phyloP scores from a whole-genome alignment of 2,113 vertebrate species.

The Xenotilapia leptura region DNA sequence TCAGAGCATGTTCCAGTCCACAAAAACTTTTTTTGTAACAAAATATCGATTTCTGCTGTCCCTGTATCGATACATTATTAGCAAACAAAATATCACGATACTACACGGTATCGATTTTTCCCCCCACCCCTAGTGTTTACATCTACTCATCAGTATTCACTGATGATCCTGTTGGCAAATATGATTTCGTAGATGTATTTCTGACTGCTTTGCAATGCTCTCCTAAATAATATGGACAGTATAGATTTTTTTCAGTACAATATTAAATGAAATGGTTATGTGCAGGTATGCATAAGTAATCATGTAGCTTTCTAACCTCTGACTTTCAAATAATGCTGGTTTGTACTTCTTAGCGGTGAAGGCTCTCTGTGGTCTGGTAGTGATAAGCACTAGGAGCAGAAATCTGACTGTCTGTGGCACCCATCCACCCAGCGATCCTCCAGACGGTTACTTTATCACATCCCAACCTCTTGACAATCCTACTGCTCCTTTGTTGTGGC shows the following conservation, averaged over 20 bases:
- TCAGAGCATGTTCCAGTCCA: no score
- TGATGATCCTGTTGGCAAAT: not conserved
- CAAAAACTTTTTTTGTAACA: no score
- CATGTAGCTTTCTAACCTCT: not conserved
- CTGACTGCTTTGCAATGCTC: not conserved
- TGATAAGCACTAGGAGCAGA: constrained; percentile 36
- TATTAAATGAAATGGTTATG: not conserved
- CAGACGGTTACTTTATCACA: constrained; percentile 68
- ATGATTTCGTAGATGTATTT: not conserved
- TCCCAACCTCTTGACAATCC: constrained; percentile 28
- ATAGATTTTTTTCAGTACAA: not conserved
- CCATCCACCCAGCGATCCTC: constrained; percentile 27
- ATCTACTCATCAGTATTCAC: not conserved
- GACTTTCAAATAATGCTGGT: not conserved
- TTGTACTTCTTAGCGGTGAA: constrained; percentile 64
- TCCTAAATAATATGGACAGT: not conserved
- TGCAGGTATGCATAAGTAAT: not conserved
- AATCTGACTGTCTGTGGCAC: constrained; percentile 75
- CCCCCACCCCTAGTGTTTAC: not conserved
- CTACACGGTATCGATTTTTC: no score
- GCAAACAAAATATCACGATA: no score
- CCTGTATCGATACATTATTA: no score
- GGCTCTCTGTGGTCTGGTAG: constrained; percentile 62
- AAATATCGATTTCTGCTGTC: no score
- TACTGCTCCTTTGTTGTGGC: constrained; percentile 34